Conservation (phyloP, 2,113 vertebrate species). For the Leiothrix lutea region DNA sequence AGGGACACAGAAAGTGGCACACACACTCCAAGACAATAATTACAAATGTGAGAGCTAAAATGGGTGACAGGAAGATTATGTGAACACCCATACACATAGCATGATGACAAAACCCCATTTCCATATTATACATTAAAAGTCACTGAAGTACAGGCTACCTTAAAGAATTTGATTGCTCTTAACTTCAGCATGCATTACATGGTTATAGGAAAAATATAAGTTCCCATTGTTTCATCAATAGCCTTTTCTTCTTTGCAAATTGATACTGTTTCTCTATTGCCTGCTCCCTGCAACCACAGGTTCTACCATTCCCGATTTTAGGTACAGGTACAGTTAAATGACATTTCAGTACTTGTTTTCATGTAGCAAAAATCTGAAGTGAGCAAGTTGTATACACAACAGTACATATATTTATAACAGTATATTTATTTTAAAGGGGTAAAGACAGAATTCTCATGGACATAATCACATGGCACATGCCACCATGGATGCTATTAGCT, state of each 20-base stretch:
- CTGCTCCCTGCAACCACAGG: fast-evolving
- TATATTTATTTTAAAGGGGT: background rate
- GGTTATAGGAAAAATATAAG: background rate
- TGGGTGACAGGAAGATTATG: background rate
- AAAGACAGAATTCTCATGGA: background rate
- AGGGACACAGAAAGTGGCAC: background rate
- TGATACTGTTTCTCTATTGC: background rate
- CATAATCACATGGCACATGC: background rate
- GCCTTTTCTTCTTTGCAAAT: background rate
- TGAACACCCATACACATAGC: background rate
- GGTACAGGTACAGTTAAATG: background rate
- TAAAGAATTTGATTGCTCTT: background rate
- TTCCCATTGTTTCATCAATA: background rate
- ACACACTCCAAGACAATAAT: background rate
- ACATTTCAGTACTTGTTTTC: background rate
- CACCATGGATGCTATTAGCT: background rate
- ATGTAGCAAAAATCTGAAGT: background rate
- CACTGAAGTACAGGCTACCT: background rate
- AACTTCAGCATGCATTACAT: background rate
- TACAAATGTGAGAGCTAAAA: background rate
- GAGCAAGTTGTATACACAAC: background rate
- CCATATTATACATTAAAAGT: background rate
- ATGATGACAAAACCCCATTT: background rate
- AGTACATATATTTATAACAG: background rate
- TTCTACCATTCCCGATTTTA: background rate